These are phyloP conservation scores for Arion vulgaris DNA, from an alignment of 1,140 invertebrate genomes.

Conservation along the genomic window DNA sequence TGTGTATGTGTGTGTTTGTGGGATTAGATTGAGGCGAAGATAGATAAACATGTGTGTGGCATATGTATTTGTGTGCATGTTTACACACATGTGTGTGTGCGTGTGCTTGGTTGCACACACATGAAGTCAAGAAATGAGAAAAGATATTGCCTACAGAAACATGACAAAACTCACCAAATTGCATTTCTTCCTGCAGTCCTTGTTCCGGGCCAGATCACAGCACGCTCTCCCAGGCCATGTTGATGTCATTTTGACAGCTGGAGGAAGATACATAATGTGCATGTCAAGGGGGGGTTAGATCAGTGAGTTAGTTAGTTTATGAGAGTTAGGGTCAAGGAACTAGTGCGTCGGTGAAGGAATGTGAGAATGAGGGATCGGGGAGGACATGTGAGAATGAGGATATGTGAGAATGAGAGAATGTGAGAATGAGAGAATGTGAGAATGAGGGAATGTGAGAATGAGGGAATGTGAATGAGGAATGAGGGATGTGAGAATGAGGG, in stretches of 20 bases:
- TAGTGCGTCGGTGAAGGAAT: not conserved
- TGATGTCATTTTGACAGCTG: conserved; percentile 19
- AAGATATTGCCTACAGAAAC: not conserved
- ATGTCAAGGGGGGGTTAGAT: not conserved
- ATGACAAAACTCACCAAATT: not conserved
- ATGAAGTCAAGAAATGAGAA: not conserved
- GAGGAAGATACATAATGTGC: not conserved
- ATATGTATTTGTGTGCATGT: no score
- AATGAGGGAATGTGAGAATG: not conserved
- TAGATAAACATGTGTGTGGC: no score
- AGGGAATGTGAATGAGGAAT: conserved; percentile 12
- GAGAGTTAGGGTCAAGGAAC: not conserved
- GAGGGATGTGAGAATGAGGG: not conserved
- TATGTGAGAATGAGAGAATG: not conserved
- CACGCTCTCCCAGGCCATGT: not conserved
- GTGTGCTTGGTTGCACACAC: no score
- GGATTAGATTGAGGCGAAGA: no score
- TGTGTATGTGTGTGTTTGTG: no score
- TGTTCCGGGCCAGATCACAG: not conserved
- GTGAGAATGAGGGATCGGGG: not conserved
- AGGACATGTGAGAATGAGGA: not conserved
- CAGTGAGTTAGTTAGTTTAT: not conserved
- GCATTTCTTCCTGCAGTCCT: conserved; percentile 20
- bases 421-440: not conserved
- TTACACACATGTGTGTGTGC: no score